These are phyloP conservation scores for Petroica traversi DNA, from an alignment of 2,113 vertebrate genomes.

Conservation along the genomic window DNA sequence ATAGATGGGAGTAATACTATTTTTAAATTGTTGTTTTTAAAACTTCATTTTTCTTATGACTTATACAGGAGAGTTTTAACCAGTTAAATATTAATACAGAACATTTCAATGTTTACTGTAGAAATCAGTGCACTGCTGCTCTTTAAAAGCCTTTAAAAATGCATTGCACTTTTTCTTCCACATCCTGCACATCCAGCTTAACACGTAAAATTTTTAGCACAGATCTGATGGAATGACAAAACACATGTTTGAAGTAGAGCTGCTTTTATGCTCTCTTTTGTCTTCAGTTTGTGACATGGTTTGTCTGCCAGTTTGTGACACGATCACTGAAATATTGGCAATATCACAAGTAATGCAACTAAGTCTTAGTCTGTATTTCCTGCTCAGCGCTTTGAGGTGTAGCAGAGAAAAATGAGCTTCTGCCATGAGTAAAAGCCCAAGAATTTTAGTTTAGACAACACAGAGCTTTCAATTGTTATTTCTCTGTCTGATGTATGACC, in stretches of 20 bases:
- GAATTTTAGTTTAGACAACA: background rate
- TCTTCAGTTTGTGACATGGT: background rate
- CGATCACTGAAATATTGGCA: background rate
- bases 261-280: background rate
- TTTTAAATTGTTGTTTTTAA: background rate
- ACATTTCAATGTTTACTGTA: background rate
- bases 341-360: background rate
- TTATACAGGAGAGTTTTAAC: background rate
- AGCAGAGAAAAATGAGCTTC: background rate
- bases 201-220: background rate
- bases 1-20: background rate
- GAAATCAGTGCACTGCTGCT: background rate
- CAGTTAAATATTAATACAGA: background rate
- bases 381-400: background rate
- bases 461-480: background rate
- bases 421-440: background rate
- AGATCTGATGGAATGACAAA: background rate
- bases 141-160: conserved; percentile 9
- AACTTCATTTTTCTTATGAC: background rate
- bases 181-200: background rate
- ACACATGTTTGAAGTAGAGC: background rate
- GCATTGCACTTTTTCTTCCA: background rate
- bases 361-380: background rate
- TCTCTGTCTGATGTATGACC: background rate
- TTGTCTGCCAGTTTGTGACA: background rate